These are phyloP conservation scores for Eptatretus burgeri DNA, from an alignment of 2,113 vertebrate species.

Conservation along the genomic window DNA sequence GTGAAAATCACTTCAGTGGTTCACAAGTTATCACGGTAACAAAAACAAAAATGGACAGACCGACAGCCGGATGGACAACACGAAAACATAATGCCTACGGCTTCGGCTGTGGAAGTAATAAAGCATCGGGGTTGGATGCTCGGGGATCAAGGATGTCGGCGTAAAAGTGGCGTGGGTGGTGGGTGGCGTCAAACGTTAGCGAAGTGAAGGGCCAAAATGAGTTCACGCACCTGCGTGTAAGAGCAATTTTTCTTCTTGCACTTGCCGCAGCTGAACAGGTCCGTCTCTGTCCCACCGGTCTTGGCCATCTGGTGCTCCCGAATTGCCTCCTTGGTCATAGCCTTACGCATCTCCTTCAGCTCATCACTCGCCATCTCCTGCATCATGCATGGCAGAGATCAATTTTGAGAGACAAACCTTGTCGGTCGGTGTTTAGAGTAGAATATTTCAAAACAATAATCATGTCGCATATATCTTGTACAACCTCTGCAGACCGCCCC, in stretches of 20 bases:
- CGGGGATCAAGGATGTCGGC: too few relatives aligned
- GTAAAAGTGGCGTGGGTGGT: neutral
- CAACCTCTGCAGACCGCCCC: neutral
- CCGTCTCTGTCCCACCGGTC: conserved; percentile 53
- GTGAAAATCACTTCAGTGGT: too few relatives aligned
- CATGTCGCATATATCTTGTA: neutral
- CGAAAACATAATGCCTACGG: too few relatives aligned
- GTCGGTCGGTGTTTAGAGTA: too few relatives aligned
- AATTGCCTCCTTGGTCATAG: conserved; percentile 78
- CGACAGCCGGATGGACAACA: too few relatives aligned
- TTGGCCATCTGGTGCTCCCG: conserved; percentile 81
- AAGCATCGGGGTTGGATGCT: too few relatives aligned
- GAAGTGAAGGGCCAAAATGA: too few relatives aligned
- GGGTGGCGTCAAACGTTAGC: neutral
- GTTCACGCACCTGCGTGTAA: conserved; percentile 44
- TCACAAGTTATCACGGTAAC: too few relatives aligned
- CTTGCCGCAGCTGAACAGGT: conserved; percentile 62
- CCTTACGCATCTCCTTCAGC: conserved; percentile 71
- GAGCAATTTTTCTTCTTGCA: conserved; percentile 75
- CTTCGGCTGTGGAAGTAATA: too few relatives aligned
- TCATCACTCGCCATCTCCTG: conserved; percentile 92
- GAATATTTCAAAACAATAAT: neutral
- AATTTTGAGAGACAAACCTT: neutral
- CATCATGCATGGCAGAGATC: neutral
- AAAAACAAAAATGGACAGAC: too few relatives aligned